These are phyloP conservation scores for Philonicus albiceps DNA, from an alignment of 2,888 invertebrate genomes.

Conservation along the genomic window DNA sequence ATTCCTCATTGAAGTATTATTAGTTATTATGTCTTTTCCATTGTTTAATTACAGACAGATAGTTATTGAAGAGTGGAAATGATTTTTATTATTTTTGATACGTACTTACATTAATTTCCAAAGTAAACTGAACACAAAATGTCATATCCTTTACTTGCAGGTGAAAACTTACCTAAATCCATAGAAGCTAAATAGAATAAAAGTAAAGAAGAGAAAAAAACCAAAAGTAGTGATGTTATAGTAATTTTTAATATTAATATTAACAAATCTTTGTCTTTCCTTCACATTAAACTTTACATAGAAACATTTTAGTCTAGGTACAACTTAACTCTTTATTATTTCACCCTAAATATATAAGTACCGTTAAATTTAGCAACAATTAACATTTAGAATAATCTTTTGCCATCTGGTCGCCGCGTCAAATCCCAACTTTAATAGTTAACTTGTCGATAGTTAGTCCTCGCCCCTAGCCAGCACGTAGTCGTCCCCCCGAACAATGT, in stretches of 20 bases:
- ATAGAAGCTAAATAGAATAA: neutral
- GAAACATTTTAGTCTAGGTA: constrained; percentile 29
- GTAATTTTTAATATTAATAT: constrained; percentile 12
- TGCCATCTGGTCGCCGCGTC: constrained; percentile 18
- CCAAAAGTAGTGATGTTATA: neutral
- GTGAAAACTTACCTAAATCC: neutral
- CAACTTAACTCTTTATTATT: constrained; percentile 28
- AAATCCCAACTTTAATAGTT: constrained; percentile 7
- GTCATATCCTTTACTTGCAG: neutral
- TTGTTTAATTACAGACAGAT: too few relatives aligned
- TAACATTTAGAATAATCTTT: constrained; percentile 48
- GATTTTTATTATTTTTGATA: too few relatives aligned
- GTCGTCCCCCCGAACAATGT: neutral
- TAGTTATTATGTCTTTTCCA: too few relatives aligned
- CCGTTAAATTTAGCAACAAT: constrained; percentile 47
- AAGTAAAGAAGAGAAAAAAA: neutral
- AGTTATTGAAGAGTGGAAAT: too few relatives aligned
- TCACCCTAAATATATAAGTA: constrained; percentile 21
- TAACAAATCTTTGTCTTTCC: constrained; percentile 12
- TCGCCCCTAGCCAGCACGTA: neutral
- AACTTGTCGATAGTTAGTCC: constrained; percentile 19
- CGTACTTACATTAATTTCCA: neutral
- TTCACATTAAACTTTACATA: constrained; percentile 40
- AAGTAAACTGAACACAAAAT: neutral
- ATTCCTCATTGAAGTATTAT: too few relatives aligned